phyloP scores from a whole-genome alignment of 2,888 invertebrate species.

The Sthenelais limicola region DNA sequence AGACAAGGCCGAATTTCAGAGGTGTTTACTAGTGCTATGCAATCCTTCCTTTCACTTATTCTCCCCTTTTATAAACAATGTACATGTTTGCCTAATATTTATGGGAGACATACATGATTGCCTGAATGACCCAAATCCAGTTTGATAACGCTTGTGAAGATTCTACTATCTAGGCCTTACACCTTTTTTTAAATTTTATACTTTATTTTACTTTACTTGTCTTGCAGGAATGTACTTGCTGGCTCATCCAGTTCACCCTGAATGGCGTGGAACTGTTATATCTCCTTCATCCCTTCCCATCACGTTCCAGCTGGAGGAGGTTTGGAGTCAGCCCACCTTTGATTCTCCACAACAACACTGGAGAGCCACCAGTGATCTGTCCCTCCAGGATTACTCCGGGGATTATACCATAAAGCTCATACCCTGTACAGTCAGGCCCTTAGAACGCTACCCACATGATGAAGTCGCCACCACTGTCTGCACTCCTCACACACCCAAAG shows the following conservation, averaged over 20 bases:
- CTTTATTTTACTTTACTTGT: no score
- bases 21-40: no score
- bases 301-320: slow-evolving; percentile 68
- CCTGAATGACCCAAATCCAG: no score
- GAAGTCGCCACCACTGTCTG: slow-evolving; percentile 60
- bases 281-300: slow-evolving; percentile 65
- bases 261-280: slow-evolving; percentile 63
- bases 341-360: slow-evolving; percentile 72
- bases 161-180: no score
- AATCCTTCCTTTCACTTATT: no score
- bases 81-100: no score
- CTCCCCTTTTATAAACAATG: no score
- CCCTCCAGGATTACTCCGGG: slow-evolving; percentile 72
- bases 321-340: slow-evolving; percentile 72
- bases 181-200: no score
- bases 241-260: slow-evolving; percentile 65
- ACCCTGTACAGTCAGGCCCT: slow-evolving; percentile 68
- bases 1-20: slow-evolving; percentile 72
- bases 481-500: slow-evolving; percentile 64
- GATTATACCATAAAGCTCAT: slow-evolving; percentile 69
- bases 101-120: no score
- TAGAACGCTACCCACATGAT: slow-evolving; percentile 57
- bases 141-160: no score
- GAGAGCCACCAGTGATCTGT: slow-evolving; percentile 71
- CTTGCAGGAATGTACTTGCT: slow-evolving; percentile 69